Evolutionary conservation across 2,888 invertebrate genomes (phyloP).

Genomic region (Harpalus rufipes): DNA sequence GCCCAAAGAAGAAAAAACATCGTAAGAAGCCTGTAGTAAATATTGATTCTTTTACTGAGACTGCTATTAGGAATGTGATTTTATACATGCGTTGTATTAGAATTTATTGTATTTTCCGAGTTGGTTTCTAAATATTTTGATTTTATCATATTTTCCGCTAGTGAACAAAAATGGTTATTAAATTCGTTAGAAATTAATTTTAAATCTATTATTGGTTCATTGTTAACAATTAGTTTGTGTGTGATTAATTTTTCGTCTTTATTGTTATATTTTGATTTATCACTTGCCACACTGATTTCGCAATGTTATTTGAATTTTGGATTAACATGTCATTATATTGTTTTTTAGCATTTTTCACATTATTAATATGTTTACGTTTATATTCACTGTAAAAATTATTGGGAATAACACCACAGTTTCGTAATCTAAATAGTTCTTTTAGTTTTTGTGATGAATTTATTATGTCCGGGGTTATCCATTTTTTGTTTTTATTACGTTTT

Average conservation of each 20-base stretch:
- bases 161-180: not conserved
- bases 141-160: not conserved
- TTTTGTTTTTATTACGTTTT: no score
- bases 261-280: constrained; percentile 2
- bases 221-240: not conserved
- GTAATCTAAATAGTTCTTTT: no score
- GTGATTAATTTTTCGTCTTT: not conserved
- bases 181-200: not conserved
- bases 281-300: not conserved
- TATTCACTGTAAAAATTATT: no score
- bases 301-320: not conserved
- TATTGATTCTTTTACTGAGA: no score
- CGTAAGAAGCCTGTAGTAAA: no score
- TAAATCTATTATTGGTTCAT: not conserved
- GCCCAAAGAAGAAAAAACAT: no score
- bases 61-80: no score
- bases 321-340: not conserved
- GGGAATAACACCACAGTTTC: no score
- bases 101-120: not conserved
- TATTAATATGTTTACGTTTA: no score
- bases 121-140: not conserved
- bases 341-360: not conserved
- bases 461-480: no score
- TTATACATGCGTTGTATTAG: not conserved
- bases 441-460: no score